These are phyloP conservation scores for Erinaceus europaeus DNA, from an alignment of 2,113 vertebrate species.

Conservation along the genomic window DNA sequence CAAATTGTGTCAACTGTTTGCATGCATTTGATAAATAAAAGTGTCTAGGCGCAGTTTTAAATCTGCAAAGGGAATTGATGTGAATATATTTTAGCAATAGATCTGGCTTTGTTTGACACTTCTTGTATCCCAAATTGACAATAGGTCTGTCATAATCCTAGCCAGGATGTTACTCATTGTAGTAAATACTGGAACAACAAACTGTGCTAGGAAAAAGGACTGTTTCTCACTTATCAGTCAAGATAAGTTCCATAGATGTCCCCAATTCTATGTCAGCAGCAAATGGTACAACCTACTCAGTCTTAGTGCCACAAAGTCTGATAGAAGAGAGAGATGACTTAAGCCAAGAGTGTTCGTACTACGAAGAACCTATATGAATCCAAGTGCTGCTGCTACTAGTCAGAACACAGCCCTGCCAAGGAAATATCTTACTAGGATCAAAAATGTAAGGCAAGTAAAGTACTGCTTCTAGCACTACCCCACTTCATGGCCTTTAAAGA, in stretches of 20 bases:
- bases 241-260: neutral
- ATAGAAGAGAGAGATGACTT: neutral
- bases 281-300: neutral
- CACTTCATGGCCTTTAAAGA: no score
- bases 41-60: neutral
- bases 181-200: neutral
- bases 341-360: neutral
- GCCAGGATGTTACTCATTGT: neutral
- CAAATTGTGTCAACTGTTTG: neutral
- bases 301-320: neutral
- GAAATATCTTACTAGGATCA: neutral
- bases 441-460: no score
- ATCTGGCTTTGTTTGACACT: neutral
- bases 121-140: neutral
- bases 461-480: rapidly evolving
- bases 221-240: neutral
- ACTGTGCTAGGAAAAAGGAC: neutral
- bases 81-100: neutral
- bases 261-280: neutral
- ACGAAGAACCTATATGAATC: neutral
- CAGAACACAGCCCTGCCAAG: no score
- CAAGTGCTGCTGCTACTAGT: neutral
- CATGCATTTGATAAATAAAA: neutral
- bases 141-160: neutral
- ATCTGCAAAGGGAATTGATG: neutral